Evolutionary conservation across 2,888 invertebrate species (phyloP).

Genomic region (Acrobeloides nanus): DNA sequence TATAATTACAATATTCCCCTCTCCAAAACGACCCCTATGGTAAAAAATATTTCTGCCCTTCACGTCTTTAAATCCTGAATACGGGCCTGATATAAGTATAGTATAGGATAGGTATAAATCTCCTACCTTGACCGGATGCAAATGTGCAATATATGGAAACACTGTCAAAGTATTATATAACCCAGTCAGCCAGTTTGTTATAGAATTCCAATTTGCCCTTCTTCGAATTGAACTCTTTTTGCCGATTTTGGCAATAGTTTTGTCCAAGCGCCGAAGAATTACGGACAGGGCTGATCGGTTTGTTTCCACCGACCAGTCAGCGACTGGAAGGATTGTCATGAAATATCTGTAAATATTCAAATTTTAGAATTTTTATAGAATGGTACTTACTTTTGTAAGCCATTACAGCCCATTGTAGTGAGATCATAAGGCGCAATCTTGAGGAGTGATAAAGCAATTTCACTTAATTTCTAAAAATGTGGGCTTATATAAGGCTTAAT

Average conservation of each 20-base stretch:
- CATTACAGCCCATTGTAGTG: constrained; percentile 79
- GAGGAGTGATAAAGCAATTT: constrained; percentile 87
- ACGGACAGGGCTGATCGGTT: constrained; percentile 82
- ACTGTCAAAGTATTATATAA: constrained; percentile 79
- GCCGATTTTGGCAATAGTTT: constrained; percentile 90
- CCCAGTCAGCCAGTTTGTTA: constrained; percentile 80
- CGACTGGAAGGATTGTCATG: constrained; percentile 71
- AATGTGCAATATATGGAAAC: constrained; percentile 88
- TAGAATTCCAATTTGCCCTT: constrained; percentile 94
- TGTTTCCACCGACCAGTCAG: constrained; percentile 89
- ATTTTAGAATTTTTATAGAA: constrained; percentile 4
- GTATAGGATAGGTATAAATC: background rate
- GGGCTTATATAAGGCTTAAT: background rate
- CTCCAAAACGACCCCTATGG: too few relatives aligned
- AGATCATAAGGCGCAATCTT: constrained; percentile 97
- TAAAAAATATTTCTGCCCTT: too few relatives aligned
- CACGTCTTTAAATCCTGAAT: background rate
- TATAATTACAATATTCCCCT: too few relatives aligned
- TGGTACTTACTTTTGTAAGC: constrained; percentile 45
- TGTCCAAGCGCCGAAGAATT: constrained; percentile 82
- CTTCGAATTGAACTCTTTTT: constrained; percentile 73
- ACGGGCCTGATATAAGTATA: too few relatives aligned
- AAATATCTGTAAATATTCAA: constrained; percentile 54
- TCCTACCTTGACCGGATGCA: constrained; percentile 81
- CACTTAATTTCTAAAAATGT: constrained; percentile 77